Percentiles rank a stretch among this genome's conserved stretches.
Evolutionary conservation across 1,140 invertebrate species (phyloP).

Genomic region (Brachystomella parvula): DNA sequence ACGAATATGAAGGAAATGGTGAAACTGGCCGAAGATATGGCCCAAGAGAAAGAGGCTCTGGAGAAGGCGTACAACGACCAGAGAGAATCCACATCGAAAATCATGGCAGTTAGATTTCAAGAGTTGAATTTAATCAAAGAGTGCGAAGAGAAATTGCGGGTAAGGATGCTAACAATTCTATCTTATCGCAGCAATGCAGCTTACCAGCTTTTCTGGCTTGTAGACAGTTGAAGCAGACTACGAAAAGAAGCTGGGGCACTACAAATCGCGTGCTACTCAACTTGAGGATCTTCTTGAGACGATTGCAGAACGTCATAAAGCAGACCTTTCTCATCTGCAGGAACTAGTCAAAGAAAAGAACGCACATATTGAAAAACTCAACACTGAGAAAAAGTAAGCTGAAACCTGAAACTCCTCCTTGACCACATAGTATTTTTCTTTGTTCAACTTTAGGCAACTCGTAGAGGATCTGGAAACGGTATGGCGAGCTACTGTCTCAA

Average conservation of each 20-base stretch:
- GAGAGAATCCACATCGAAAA: conserved; percentile 19
- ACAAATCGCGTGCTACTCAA: conserved; percentile 6
- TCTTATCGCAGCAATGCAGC: no score
- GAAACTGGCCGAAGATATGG: conserved; percentile 49
- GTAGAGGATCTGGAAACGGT: conserved; percentile 44
- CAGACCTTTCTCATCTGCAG: conserved; percentile 47
- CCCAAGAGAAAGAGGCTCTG: conserved; percentile 49
- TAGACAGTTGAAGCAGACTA: conserved; percentile 28
- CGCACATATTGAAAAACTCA: conserved; percentile 44
- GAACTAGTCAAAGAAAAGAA: conserved; percentile 47
- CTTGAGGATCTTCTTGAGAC: conserved; percentile 17
- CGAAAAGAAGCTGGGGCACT: conserved; percentile 24
- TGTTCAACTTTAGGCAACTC: conserved; percentile 38
- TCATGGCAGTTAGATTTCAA: conserved; percentile 23
- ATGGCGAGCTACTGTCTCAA: conserved; percentile 44
- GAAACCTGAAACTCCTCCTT: no score
- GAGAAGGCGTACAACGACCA: conserved; percentile 26
- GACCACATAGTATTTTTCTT: no score
- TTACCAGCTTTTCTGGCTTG: background rate
- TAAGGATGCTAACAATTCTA: no score
- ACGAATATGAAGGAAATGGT: conserved; percentile 48
- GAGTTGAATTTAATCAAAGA: conserved; percentile 28
- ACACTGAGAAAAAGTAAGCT: conserved; percentile 43
- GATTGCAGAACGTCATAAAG: conserved; percentile 39
- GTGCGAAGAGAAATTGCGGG: conserved; percentile 30